A percentile compares a stretch with the other conserved stretches of the same genome.
Conservation (phyloP, 2,888 invertebrate genomes). For the Drosophila kambysellisi region DNA sequence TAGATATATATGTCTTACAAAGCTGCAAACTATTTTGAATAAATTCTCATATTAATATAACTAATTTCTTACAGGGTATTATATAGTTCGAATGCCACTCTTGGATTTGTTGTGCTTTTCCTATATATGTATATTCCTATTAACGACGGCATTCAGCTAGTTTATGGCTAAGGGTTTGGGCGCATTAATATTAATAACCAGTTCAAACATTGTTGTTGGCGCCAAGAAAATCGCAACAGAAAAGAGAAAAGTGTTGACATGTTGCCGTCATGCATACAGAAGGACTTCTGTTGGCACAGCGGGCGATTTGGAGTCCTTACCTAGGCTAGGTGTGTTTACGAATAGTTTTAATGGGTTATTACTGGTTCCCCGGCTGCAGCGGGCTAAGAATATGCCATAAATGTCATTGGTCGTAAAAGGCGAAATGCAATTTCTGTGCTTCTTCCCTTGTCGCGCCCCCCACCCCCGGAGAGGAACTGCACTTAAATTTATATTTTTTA, state of each 20-base stretch:
- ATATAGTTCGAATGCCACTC: too few relatives aligned
- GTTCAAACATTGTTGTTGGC: slow-evolving; percentile 68
- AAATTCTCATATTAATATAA: background rate
- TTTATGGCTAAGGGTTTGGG: slow-evolving; percentile 44
- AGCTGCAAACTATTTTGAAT: background rate
- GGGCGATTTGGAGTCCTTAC: slow-evolving; percentile 24
- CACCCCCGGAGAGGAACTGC: slow-evolving; percentile 38
- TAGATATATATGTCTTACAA: background rate
- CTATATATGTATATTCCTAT: too few relatives aligned
- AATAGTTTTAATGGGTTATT: slow-evolving; percentile 82
- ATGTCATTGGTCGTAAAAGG: slow-evolving; percentile 77
- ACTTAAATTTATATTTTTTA: slow-evolving; percentile 77
- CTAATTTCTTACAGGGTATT: background rate
- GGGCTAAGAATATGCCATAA: slow-evolving; percentile 64
- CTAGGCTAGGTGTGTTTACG: slow-evolving; percentile 66
- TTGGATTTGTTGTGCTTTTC: too few relatives aligned
- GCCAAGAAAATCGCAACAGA: slow-evolving; percentile 41
- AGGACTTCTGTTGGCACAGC: slow-evolving; percentile 29
- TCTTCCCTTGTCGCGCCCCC: slow-evolving; percentile 35
- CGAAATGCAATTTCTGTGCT: slow-evolving; percentile 74
- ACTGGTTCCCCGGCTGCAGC: slow-evolving; percentile 36
- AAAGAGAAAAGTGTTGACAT: slow-evolving; percentile 49
- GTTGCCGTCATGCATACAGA: slow-evolving; percentile 39
- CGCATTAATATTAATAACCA: slow-evolving; percentile 80
- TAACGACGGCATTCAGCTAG: slow-evolving; percentile 46